phyloP scores from a whole-genome alignment of 2,797 vertebrate species.

The Lacerta agilis region DNA sequence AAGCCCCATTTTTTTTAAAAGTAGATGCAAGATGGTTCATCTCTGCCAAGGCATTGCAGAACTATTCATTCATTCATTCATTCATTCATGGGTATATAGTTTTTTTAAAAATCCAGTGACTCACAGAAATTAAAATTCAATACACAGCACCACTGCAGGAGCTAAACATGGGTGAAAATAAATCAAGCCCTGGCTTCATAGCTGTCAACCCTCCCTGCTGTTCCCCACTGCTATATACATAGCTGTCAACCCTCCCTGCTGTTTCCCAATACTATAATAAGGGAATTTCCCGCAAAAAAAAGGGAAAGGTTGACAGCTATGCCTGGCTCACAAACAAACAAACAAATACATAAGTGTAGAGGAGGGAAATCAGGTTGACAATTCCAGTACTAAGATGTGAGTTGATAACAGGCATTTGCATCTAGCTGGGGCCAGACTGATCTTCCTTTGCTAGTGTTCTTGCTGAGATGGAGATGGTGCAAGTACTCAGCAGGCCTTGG shows the following conservation, averaged over 20 bases:
- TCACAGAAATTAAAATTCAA: neutral
- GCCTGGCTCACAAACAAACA: neutral
- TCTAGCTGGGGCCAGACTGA: neutral
- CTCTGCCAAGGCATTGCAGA: neutral
- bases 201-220: too few species aligned
- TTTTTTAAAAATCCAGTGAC: too few species aligned
- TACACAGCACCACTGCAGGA: neutral
- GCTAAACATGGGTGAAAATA: neutral
- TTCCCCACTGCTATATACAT: too few species aligned
- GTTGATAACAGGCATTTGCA: neutral
- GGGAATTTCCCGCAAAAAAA: too few species aligned
- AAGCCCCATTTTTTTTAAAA: slow-evolving; percentile 6
- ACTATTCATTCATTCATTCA: neutral
- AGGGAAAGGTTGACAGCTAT: too few species aligned
- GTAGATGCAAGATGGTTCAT: neutral
- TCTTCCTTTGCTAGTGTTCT: neutral
- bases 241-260: too few species aligned
- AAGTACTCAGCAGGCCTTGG: neutral
- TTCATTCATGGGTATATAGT: neutral
- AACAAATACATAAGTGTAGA: neutral
- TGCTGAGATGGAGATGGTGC: neutral
- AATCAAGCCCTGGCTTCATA: neutral
- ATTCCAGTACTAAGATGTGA: neutral
- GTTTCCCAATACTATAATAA: too few species aligned
- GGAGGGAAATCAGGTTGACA: neutral